Conservation (phyloP, 30 jellyfish, hydroid and myxozoan species). For the Sanderia malayensis region DNA sequence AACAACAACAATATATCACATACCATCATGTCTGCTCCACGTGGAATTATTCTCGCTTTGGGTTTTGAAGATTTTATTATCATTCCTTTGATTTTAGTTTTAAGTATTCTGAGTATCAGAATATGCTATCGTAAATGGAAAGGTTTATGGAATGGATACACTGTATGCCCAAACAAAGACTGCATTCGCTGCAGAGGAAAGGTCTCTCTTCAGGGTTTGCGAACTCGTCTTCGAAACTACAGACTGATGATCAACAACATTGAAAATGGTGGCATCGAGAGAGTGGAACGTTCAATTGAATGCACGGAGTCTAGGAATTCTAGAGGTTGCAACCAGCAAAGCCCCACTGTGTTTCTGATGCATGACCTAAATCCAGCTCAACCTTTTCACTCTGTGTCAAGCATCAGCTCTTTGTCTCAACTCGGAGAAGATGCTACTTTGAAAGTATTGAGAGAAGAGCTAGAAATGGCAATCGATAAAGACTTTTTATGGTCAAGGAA, state of each 20-base stretch:
- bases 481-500: slow-evolving; percentile 50
- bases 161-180: slow-evolving; percentile 32
- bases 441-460: slow-evolving; percentile 16
- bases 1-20: no score
- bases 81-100: slow-evolving; percentile 42
- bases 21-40: slow-evolving; percentile 5
- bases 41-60: slow-evolving; percentile 5
- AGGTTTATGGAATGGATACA: not conserved
- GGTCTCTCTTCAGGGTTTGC: no score
- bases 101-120: slow-evolving; percentile 31
- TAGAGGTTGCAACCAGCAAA: not conserved
- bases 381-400: slow-evolving; percentile 13
- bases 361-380: slow-evolving; percentile 14
- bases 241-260: no score
- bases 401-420: not conserved
- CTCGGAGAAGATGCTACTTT: not conserved
- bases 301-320: not conserved
- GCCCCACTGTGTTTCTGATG: slow-evolving; percentile 41
- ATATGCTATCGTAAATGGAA: slow-evolving; percentile 46
- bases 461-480: not conserved
- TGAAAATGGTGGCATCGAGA: slow-evolving; percentile 1
- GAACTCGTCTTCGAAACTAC: no score
- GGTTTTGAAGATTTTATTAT: slow-evolving; percentile 52
- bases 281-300: not conserved
- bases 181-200: slow-evolving; percentile 50